Evolutionary conservation across 2,888 invertebrate species (phyloP), one percentile per base, ranked within the genome.

Genomic region (Dioctria linearis): DNA sequence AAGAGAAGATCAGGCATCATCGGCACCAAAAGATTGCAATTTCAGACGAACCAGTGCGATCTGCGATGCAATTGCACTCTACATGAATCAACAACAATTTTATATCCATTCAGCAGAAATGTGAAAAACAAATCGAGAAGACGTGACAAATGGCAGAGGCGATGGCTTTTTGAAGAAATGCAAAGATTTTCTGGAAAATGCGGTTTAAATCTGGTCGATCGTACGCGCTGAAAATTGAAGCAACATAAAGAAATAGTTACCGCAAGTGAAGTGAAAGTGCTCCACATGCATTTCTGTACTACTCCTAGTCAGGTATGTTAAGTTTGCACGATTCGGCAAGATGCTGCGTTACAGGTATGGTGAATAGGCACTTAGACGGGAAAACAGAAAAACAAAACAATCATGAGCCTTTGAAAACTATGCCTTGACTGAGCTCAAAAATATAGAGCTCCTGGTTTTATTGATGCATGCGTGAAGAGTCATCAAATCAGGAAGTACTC

Each of bases 191-290:
- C 57, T 61, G 61, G 59, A 43, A 75, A 75, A 75, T n/a, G 59
- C 42, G 75, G 25, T 75, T 75, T 59, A 42, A 51, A 75, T 57
- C 61, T 25, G 59, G 11, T 75, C 25, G 25, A 25, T 25, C 75
- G 61, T 37, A 25, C 39, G 25, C 25, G 59, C 43, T 75, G 37
- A 51, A 75, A 75, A 75, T 43, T 61, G 59, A 43, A 57, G 75
- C 43, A 75, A 59, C 25, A 46, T 6, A 46, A 6, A 46, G 46
- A 75, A 59, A 59, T 61, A 25, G 25, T 25, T 25, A 75, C 75
- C 75, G 75, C 75, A 75, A 71, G 61, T 75, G 40, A 75, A 75
- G 75, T 75, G 75, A 75, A 75, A 75, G 75, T 75, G 75, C 61
- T 59, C 59, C 59, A 59, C 46, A 59, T 59, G 59, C 61, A 13